A percentile compares a stretch with the other conserved stretches of the same genome.
Evolutionary conservation across 2,797 vertebrate genomes (phyloP).

Genomic region (Poecilia picta): DNA sequence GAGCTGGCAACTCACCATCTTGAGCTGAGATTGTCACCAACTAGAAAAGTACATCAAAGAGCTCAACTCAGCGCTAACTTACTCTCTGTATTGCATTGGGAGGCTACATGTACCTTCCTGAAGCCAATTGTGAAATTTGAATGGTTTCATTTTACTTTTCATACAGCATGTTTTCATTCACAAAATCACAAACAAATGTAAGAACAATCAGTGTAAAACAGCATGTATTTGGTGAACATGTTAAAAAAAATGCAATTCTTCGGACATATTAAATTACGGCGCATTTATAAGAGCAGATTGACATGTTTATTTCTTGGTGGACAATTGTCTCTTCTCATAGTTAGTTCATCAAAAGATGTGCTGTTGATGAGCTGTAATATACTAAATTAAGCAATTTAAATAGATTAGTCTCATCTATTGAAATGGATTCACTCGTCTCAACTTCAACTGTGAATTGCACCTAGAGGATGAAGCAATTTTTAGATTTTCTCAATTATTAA

Average conservation of each 20-base stretch:
- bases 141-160: constrained; percentile 12
- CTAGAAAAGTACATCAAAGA: constrained; percentile 62
- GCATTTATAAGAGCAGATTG: neutral
- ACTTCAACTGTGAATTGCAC: neutral
- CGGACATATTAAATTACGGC: neutral
- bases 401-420: neutral
- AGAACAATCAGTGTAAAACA: neutral
- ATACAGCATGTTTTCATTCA: neutral
- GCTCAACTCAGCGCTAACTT: constrained; percentile 51
- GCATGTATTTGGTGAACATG: neutral
- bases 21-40: constrained; percentile 47
- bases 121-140: constrained; percentile 29
- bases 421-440: neutral
- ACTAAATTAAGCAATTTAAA: neutral
- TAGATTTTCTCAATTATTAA: neutral
- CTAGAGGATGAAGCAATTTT: neutral
- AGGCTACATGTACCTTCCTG: constrained; percentile 37
- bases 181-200: neutral
- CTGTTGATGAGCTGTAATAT: neutral
- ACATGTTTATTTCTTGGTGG: neutral
- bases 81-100: constrained; percentile 44
- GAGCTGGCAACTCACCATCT: constrained; percentile 43
- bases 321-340: too few species aligned
- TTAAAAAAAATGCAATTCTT: neutral
- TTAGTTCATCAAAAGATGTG: neutral